These are phyloP conservation scores for Leptopilina syphax DNA, from an alignment of 2,888 invertebrate genomes.

Conservation along the genomic window DNA sequence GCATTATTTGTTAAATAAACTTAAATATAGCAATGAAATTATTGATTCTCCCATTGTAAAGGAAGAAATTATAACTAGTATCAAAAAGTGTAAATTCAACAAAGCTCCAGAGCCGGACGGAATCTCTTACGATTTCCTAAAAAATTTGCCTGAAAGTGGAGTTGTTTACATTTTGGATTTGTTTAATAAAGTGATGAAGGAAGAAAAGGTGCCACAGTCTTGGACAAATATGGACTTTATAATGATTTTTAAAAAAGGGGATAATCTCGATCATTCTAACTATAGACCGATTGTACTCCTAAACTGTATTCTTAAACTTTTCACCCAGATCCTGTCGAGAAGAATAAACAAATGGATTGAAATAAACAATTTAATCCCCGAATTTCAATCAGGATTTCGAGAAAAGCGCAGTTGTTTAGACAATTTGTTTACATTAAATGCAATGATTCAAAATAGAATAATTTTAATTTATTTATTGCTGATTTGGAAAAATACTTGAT, in stretches of 20 bases:
- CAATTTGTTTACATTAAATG: conserved; percentile 1
- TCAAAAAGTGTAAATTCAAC: conserved; percentile 9
- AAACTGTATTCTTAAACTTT: too few relatives aligned
- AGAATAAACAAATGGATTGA: conserved; percentile 20
- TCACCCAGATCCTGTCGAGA: not conserved
- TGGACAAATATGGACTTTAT: conserved; percentile 6
- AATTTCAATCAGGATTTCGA: not conserved
- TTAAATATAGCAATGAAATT: not conserved
- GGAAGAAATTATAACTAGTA: conserved; percentile 2
- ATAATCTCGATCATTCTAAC: not conserved
- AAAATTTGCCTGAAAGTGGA: conserved; percentile 13
- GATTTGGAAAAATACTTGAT: too few relatives aligned
- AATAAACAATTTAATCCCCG: not conserved
- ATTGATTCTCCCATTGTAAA: not conserved
- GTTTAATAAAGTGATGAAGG: conserved; percentile 3
- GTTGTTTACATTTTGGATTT: not conserved
- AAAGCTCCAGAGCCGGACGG: conserved; percentile 1
- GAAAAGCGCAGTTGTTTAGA: conserved; percentile 13
- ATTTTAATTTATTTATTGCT: conserved; percentile 6
- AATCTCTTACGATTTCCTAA: conserved; percentile 4
- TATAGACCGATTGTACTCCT: too few relatives aligned
- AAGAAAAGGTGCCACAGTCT: not conserved
- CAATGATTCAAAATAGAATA: conserved; percentile 5
- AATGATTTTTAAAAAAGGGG: conserved; percentile 8
- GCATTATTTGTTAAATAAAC: not conserved